phyloP scores from a whole-genome alignment of 2,797 vertebrate species.

The Halcyon badia region DNA sequence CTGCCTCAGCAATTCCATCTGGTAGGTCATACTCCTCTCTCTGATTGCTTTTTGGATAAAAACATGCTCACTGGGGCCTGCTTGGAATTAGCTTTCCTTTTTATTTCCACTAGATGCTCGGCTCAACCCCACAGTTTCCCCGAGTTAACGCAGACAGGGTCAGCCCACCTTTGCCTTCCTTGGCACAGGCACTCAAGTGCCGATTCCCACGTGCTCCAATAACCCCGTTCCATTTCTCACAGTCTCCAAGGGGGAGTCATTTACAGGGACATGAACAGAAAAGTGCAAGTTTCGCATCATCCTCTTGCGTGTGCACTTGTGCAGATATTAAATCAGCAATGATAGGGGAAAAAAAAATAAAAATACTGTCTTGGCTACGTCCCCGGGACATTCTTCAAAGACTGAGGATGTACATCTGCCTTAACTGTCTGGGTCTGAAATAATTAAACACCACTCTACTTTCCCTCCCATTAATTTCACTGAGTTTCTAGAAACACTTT shows the following conservation, averaged over 20 bases:
- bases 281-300: slow-evolving; percentile 5
- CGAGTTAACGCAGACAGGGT: slow-evolving; percentile 39
- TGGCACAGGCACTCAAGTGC: slow-evolving; percentile 42
- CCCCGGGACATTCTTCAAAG: slow-evolving; percentile 59
- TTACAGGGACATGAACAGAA: slow-evolving; percentile 43
- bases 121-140: slow-evolving; percentile 26
- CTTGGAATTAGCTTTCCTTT: slow-evolving; percentile 75
- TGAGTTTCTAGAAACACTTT: neutral
- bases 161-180: slow-evolving; percentile 68
- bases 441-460: slow-evolving; percentile 22
- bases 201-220: slow-evolving; percentile 30
- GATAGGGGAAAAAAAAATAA: neutral
- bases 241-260: neutral
- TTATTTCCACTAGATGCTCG: slow-evolving; percentile 58
- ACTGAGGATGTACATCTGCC: slow-evolving; percentile 43
- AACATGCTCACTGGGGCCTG: slow-evolving; percentile 49
- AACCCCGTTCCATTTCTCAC: slow-evolving; percentile 38
- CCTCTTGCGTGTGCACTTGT: neutral
- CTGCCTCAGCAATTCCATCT: slow-evolving; percentile 71
- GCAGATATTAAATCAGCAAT: slow-evolving; percentile 45
- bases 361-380: slow-evolving; percentile 28
- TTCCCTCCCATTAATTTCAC: slow-evolving; percentile 28
- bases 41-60: slow-evolving; percentile 72
- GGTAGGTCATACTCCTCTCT: slow-evolving; percentile 71
- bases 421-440: slow-evolving; percentile 35